These are phyloP conservation scores for Sisyra terminalis DNA, from an alignment of 2,888 invertebrate species.

Conservation along the genomic window DNA sequence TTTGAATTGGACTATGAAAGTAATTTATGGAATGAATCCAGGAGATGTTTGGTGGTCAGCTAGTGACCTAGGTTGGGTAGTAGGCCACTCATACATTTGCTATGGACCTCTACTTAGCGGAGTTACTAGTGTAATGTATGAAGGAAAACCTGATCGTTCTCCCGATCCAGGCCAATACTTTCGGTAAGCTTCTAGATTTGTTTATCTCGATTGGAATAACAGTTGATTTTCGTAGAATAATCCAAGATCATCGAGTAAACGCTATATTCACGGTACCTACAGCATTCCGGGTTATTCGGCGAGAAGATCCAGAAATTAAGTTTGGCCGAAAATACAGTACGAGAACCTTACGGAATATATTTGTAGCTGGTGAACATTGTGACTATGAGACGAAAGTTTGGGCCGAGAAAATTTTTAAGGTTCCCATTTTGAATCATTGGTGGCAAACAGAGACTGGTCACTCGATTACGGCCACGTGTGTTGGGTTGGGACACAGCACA, in stretches of 20 bases:
- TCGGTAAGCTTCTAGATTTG: slow-evolving; percentile 36
- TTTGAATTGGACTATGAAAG: slow-evolving; percentile 69
- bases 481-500: slow-evolving; percentile 55
- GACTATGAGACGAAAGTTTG: slow-evolving; percentile 77
- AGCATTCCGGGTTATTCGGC: slow-evolving; percentile 68
- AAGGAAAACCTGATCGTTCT: slow-evolving; percentile 90
- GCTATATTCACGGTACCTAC: slow-evolving; percentile 84
- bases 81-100: slow-evolving; percentile 88
- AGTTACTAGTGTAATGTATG: slow-evolving; percentile 66
- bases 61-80: slow-evolving; percentile 83
- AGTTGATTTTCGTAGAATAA: slow-evolving; percentile 40
- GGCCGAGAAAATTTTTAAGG: slow-evolving; percentile 52
- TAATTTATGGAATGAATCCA: slow-evolving; percentile 60
- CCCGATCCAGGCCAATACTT: slow-evolving; percentile 88
- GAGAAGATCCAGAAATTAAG: slow-evolving; percentile 59
- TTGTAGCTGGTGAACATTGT: slow-evolving; percentile 85
- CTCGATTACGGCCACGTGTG: slow-evolving; percentile 69
- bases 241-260: slow-evolving; percentile 72
- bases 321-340: slow-evolving; percentile 53
- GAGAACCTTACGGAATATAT: slow-evolving; percentile 52
- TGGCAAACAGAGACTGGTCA: slow-evolving; percentile 96
- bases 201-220: neutral
- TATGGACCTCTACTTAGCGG: slow-evolving; percentile 77
- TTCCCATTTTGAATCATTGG: slow-evolving; percentile 81
- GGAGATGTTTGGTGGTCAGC: slow-evolving; percentile 85